Evolutionary conservation across 2,888 invertebrate genomes (phyloP).

Genomic region (Coleophora flavipennella): DNA sequence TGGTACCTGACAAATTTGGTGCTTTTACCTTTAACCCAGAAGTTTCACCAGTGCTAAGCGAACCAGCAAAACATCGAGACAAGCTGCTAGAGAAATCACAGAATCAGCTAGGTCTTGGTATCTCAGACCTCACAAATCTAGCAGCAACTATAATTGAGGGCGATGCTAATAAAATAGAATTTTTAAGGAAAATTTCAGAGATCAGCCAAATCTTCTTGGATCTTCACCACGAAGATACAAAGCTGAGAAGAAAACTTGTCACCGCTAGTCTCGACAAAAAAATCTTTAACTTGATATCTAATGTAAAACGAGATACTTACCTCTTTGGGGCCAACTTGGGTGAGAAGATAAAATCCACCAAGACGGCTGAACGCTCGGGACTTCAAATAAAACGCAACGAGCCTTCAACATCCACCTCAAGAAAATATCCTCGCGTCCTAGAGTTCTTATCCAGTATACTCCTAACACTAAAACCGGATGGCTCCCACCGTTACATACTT

Average conservation of each 20-base stretch:
- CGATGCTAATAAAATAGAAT: conserved; percentile 2
- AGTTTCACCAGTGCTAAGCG: conserved; percentile 3
- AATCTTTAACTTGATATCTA: conserved; percentile 5
- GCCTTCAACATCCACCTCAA: not conserved
- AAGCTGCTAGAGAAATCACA: conserved; percentile 6
- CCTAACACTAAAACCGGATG: conserved; percentile 6
- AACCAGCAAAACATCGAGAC: conserved; percentile 5
- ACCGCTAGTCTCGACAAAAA: conserved; percentile 9
- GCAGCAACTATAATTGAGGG: conserved; percentile 2
- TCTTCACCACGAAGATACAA: conserved; percentile 9
- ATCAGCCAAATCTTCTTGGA: conserved; percentile 5
- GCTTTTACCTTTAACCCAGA: conserved; percentile 7
- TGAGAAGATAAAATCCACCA: conserved; percentile 11
- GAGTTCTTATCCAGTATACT: conserved; percentile 9
- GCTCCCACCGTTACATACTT: conserved; percentile 7
- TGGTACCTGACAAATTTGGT: conserved; percentile 5
- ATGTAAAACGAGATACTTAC: conserved; percentile 7
- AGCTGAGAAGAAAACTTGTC: conserved; percentile 8
- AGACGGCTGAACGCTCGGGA: conserved; percentile 10
- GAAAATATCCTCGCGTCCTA: not conserved
- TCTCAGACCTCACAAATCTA: conserved; percentile 1
- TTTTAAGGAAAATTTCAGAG: conserved; percentile 6
- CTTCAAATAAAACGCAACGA: conserved; percentile 8
- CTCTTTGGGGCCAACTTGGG: conserved; percentile 9
- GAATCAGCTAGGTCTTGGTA: conserved; percentile 5